These are phyloP conservation scores for Eudyptes chrysolophus DNA, from an alignment of 2,113 vertebrate genomes.

Conservation along the genomic window DNA sequence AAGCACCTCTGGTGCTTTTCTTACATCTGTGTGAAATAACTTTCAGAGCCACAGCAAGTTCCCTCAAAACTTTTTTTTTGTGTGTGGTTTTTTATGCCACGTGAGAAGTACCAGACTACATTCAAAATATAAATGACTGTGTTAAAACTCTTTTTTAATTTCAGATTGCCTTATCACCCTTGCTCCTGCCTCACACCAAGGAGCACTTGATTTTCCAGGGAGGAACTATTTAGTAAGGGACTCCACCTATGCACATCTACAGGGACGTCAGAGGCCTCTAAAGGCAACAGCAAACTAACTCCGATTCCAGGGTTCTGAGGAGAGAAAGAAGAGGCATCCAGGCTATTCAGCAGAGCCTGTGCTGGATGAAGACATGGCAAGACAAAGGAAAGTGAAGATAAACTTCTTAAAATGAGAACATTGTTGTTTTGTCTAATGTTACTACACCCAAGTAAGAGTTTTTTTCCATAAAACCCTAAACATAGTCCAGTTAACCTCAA, in stretches of 20 bases:
- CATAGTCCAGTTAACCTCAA: background rate
- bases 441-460: background rate
- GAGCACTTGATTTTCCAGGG: background rate
- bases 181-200: background rate
- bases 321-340: background rate
- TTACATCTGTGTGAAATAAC: background rate
- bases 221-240: background rate
- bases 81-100: background rate
- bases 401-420: background rate
- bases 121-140: background rate
- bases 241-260: rapidly evolving
- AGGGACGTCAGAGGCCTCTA: background rate
- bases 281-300: background rate
- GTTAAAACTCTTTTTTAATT: background rate
- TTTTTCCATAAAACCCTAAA: background rate
- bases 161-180: background rate
- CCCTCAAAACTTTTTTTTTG: background rate
- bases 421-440: background rate
- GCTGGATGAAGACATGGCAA: background rate
- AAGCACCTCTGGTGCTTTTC: background rate
- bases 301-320: background rate
- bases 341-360: background rate
- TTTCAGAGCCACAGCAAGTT: background rate
- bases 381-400: background rate
- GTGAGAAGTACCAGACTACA: background rate